Evolutionary conservation across 1,140 invertebrate species (phyloP), one percentile per base, ranked within the genome.

Genomic region (Leptinotarsa lineolata): DNA sequence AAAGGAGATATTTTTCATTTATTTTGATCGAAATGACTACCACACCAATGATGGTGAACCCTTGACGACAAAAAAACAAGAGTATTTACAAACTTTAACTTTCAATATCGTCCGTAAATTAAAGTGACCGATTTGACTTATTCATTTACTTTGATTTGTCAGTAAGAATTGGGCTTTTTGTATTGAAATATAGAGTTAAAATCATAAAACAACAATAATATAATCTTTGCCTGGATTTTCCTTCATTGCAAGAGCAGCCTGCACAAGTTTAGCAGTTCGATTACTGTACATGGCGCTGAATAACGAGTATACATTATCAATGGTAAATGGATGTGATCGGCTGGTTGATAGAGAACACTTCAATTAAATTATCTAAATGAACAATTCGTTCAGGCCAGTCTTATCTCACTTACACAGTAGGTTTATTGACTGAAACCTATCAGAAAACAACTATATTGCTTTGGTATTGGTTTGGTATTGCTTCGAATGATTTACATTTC

Each of bases 171-270:
- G n/a, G 44, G 46, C 39, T 1, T 68, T 18, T 13, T 13, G 8
- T 58, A 58, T 3, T 18, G 12, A 58, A 1, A 58, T 58, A 58
- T 58, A 58, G 54, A 13, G 12, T 0, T 30, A 0, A 44, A 5
- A 46, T 70, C 18, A 70, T 24, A 11, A 70, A 58, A 59, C 30
- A 54, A 70, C 15, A 70, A 18, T 21, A 70, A 68, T 46, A 68
- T 68, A 68, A 68, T 46, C 46, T 22, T 24, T 68, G 44, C 66
- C 66, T 68, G 66, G 66, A 68, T 68, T 2, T 45, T 68, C 39
- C 30, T 46, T 68, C 44, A 46, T 68, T 68, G 30, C 66, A 68
- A 68, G 16, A 30, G 30, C 66, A 21, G 39, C 66, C 44, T 68
- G 54, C 5, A 58, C 4, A 3, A 58, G 4, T 58, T 58, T 58